These are phyloP conservation scores for Escarpia spicata DNA, from an alignment of 2,888 invertebrate genomes.

Conservation along the genomic window DNA sequence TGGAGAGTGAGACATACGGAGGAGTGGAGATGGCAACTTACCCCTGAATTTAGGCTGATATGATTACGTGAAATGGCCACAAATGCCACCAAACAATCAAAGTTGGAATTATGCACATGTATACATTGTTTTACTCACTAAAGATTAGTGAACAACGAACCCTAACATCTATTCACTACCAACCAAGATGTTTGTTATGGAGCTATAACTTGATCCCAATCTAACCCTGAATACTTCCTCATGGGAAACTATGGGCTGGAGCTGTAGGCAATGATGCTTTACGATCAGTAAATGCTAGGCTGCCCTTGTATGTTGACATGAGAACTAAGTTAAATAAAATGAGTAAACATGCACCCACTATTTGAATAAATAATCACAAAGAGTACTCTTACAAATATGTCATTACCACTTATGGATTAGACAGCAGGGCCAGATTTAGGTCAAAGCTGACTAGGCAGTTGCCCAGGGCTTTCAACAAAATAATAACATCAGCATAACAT, in stretches of 20 bases:
- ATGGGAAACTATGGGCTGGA: not conserved
- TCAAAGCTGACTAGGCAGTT: no score
- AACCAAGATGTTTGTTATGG: not conserved
- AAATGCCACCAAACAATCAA: not conserved
- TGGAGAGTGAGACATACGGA: no score
- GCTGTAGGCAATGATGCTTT: not conserved
- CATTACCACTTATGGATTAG: not conserved
- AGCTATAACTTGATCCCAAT: not conserved
- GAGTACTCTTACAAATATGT: constrained; percentile 3
- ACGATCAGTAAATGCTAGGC: no score
- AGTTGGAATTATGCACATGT: not conserved
- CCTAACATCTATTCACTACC: not conserved
- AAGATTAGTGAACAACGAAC: not conserved
- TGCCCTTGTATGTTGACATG: not conserved
- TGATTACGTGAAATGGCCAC: no score
- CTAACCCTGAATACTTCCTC: not conserved
- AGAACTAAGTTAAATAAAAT: not conserved
- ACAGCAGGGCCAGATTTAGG: not conserved
- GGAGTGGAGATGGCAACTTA: no score
- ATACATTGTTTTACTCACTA: not conserved
- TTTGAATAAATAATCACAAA: not conserved
- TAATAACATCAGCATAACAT: no score
- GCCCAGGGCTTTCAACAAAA: no score
- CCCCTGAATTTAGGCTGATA: no score
- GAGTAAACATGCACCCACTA: constrained; percentile 3